Evolutionary conservation across 2,113 vertebrate genomes (phyloP), one percentile per base, ranked within the genome.

Genomic region (Empidonax traillii): DNA sequence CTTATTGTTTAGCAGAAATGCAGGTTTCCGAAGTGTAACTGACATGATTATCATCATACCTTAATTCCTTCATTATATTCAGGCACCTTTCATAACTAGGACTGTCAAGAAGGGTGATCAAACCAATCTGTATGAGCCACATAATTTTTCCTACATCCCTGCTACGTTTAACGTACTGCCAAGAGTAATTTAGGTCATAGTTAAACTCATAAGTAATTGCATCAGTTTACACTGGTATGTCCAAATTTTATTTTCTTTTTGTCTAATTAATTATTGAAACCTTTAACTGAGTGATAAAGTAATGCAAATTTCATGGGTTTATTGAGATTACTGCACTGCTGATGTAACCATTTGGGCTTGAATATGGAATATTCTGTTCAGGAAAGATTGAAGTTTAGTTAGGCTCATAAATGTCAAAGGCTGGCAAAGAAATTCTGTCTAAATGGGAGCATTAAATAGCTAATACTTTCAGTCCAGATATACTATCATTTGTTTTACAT

Each of bases 281-380:
- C 44, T 93, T 87, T 61, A 73, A n/a, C 25, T 53, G 33, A 87
- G 46, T 39, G 22, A 55, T 63, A 81, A 76, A 58, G 39, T 49
- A 33, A 76, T 62, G 15, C 58, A 91, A 30, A 65, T 69, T 25
- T 39, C 43, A 30, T 87, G 6, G 19, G 67, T 87, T 85, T 87
- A 81, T 82, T 89, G 65, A 94, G 94, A 72, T 79, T 2, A 7
- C 16, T 58, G 12, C 58, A 35, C 33, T 83, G 62, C n/a, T 94
- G 62, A 87, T 69, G 43, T 85, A 90, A 93, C 16, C 3, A 31
- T 88, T 90, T 89, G 85, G 55, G 51, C 55, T 73, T 46, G 46
- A 77, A 68, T 30, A 74, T 15, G 71, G 91, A 95, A 90, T 89
- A 71, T 95, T 96, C 53, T 85, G 17, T 43, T 83, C 30, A 73